These are phyloP conservation scores for Ectropis crepuscularia DNA, from an alignment of 2,888 invertebrate genomes.

Conservation along the genomic window DNA sequence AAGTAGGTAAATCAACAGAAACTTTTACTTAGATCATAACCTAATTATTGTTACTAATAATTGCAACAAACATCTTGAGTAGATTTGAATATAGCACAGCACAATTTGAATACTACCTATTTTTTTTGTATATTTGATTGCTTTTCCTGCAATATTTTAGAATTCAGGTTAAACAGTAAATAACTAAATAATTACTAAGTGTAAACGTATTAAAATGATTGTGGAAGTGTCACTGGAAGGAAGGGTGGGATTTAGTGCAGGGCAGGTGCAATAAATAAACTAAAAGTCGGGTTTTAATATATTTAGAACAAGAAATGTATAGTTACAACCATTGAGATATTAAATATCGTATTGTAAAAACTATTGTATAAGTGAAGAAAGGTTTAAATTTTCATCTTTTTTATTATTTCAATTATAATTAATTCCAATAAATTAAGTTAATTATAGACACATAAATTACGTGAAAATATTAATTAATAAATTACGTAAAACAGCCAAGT, in stretches of 20 bases:
- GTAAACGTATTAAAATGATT: conserved; percentile 5
- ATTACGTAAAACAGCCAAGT: conserved; percentile 83
- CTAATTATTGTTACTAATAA: no score
- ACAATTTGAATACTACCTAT: no score
- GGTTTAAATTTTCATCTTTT: conserved; percentile 81
- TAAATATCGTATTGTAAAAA: conserved; percentile 86
- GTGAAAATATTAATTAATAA: conserved; percentile 81
- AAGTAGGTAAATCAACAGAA: no score
- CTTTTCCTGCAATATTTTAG: conserved; percentile 1
- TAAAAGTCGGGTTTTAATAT: conserved; percentile 77
- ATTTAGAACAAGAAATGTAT: conserved; percentile 86
- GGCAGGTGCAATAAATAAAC: conserved; percentile 49
- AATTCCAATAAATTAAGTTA: conserved; percentile 82
- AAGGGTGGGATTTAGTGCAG: conserved; percentile 11
- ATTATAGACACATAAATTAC: conserved; percentile 84
- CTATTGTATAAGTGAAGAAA: conserved; percentile 84
- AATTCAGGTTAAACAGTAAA: conserved; percentile 14
- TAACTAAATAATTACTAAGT: conserved; percentile 25
- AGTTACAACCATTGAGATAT: conserved; percentile 86
- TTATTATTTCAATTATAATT: conserved; percentile 76
- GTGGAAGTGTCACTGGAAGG: conserved; percentile 11
- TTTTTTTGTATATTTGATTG: no score
- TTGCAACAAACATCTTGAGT: no score
- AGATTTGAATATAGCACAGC: no score
- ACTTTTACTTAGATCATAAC: no score